Base-by-base conservation (phyloP, 2,797 vertebrate genomes). In the Hemitrygon akajei region DNA sequence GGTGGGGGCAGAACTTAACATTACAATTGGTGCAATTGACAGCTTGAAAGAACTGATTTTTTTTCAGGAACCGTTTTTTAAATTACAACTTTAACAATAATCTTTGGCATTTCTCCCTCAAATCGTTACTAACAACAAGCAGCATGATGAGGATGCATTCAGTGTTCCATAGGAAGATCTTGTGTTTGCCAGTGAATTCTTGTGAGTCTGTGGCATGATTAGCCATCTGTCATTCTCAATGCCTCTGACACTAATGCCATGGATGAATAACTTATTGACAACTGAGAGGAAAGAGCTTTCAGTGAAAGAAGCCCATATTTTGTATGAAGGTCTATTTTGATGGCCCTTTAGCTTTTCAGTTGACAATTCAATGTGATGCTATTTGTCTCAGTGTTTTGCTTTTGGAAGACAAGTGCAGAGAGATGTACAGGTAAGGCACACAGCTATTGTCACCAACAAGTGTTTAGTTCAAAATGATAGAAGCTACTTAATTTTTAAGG, bases 71-170 rank as follows among this genome's bases (percentile, higher is more conserved):
- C 60, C n/a, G 69, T 69, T 37, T 89, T 89, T 30, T 69, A 56
- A 89, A 89, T 89, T 89, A 69, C 16, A 89, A 89, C 34, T 89
- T 89, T 69, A 89, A 89, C 3, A n/a, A 89, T 37, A 18, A 73
- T 22, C 34, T 37, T 34, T 37, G 86, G 60, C n/a, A 89, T 69
- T 89, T 89, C 86, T 25, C 60, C n/a, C n/a, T 89, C 16, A 69
- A 69, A 37, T 89, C 7, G 7, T 89, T 66, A 89, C n/a, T 11
- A n/a, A 66, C 10, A n/a, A 89, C 25, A 69, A 34, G 37, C 22
- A 37, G 60, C n/a, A 5, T 69, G 56, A 58, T 56, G 58, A 10
- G 47, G 58, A 1, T 60, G n/a, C 10, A 60, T 56, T 58, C 25
- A 60, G 12, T n/a, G 86, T 89, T 89, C 16, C 16, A 22, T 0